A percentile compares a stretch with the other conserved stretches of the same genome.
Conservation (phyloP, 1,140 invertebrate genomes). For the Heterodera carotae region DNA sequence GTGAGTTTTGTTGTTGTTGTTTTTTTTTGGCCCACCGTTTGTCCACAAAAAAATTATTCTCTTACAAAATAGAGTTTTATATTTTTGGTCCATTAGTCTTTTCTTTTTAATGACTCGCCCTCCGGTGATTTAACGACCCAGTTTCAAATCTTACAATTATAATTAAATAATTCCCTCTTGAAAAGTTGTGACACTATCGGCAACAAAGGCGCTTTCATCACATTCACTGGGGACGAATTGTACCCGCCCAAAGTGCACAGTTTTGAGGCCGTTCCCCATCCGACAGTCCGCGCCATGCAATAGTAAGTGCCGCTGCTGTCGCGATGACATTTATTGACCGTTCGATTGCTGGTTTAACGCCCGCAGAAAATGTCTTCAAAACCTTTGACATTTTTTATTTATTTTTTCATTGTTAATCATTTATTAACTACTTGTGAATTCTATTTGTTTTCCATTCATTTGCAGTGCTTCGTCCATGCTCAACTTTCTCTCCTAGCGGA, state of each 20-base stretch:
- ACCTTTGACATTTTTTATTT: too few relatives aligned
- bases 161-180: background rate
- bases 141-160: too few relatives aligned
- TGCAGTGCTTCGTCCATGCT: conserved; percentile 66
- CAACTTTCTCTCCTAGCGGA: conserved; percentile 42
- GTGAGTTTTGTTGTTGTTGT: too few relatives aligned
- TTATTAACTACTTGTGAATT: too few relatives aligned
- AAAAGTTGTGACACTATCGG: conserved; percentile 69
- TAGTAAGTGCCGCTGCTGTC: conserved; percentile 72
- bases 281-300: conserved; percentile 45
- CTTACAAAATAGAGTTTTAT: too few relatives aligned
- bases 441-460: conserved; percentile 71
- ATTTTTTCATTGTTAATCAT: too few relatives aligned
- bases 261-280: conserved; percentile 90
- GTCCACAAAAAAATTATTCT: background rate
- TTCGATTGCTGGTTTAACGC: too few relatives aligned
- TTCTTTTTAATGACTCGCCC: too few relatives aligned
- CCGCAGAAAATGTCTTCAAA: too few relatives aligned
- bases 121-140: too few relatives aligned
- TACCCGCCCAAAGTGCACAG: conserved; percentile 84
- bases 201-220: conserved; percentile 96
- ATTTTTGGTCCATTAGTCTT: too few relatives aligned
- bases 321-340: conserved; percentile 81
- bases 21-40: too few relatives aligned
- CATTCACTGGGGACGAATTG: conserved; percentile 82